These are phyloP conservation scores for Kryptopterus vitreolus DNA, from an alignment of 2,797 vertebrate species.

Conservation along the genomic window DNA sequence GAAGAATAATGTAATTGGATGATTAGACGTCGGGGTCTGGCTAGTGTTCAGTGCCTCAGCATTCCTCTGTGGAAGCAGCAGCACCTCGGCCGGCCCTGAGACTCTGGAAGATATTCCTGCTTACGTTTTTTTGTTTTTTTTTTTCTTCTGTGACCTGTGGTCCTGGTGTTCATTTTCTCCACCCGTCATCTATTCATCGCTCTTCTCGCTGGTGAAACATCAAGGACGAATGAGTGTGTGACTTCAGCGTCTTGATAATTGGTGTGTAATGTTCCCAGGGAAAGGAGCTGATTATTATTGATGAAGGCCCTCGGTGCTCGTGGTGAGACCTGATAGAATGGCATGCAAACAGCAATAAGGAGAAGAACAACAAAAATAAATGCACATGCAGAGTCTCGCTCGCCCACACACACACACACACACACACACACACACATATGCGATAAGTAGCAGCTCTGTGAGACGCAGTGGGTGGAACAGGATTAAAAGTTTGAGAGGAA, in stretches of 20 bases:
- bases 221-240: slow-evolving; percentile 68
- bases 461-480: slow-evolving; percentile 26
- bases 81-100: slow-evolving; percentile 4
- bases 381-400: slow-evolving; percentile 22
- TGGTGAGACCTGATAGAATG: slow-evolving; percentile 66
- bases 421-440: slow-evolving; percentile 8
- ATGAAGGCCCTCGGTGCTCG: slow-evolving; percentile 62
- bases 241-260: slow-evolving; percentile 67
- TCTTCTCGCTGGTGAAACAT: slow-evolving; percentile 50
- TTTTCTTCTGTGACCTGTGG: slow-evolving; percentile 37
- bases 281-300: slow-evolving; percentile 66
- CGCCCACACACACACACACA: no score
- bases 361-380: not conserved
- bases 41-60: slow-evolving; percentile 44
- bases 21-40: slow-evolving; percentile 53
- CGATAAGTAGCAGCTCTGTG: slow-evolving; percentile 22
- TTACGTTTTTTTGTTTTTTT: slow-evolving; percentile 26
- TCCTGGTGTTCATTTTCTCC: slow-evolving; percentile 30
- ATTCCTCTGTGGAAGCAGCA: slow-evolving; percentile 31
- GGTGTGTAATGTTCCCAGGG: slow-evolving; percentile 70
- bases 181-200: slow-evolving; percentile 44
- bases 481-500: slow-evolving; percentile 34
- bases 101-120: slow-evolving; percentile 44
- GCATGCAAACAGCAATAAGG: slow-evolving; percentile 60
- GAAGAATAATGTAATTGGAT: slow-evolving; percentile 53